Evolutionary conservation across 2,797 vertebrate species (phyloP).

Genomic region (Sebastes reedi): DNA sequence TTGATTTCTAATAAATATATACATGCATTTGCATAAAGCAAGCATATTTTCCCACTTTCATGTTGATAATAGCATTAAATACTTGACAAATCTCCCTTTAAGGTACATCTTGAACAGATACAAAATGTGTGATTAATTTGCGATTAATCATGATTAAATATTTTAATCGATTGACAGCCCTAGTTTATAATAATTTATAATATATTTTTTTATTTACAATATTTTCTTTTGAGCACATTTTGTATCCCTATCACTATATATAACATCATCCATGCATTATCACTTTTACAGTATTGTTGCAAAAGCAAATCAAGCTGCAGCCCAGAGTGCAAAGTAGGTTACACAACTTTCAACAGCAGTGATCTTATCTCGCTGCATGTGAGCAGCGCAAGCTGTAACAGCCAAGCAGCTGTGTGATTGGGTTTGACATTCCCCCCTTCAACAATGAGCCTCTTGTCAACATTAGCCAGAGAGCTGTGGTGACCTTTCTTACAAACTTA

Average conservation of each 20-base stretch:
- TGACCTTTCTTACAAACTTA: conserved; percentile 66
- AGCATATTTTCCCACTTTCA: too few relatives aligned
- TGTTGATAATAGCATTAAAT: too few relatives aligned
- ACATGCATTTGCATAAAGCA: too few relatives aligned
- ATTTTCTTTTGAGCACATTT: background rate
- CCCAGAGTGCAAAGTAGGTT: conserved; percentile 60
- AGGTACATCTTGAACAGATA: too few relatives aligned
- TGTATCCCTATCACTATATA: background rate
- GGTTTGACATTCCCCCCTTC: conserved; percentile 56
- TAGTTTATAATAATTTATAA: too few relatives aligned
- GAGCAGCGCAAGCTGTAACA: conserved; percentile 52
- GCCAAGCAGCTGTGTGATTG: conserved; percentile 68
- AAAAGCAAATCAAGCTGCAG: conserved; percentile 40
- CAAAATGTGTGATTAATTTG: too few relatives aligned
- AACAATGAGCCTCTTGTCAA: conserved; percentile 72
- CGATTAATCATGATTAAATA: too few relatives aligned
- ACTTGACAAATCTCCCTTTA: too few relatives aligned
- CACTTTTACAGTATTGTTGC: background rate
- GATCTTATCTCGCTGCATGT: conserved; percentile 72
- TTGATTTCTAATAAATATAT: too few relatives aligned
- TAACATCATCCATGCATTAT: background rate
- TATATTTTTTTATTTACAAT: background rate
- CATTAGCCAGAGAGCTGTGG: conserved; percentile 42
- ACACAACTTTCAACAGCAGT: conserved; percentile 60
- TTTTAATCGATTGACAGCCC: too few relatives aligned